Conservation (phyloP, 1,140 invertebrate species). For the Drosophila ambigua region DNA sequence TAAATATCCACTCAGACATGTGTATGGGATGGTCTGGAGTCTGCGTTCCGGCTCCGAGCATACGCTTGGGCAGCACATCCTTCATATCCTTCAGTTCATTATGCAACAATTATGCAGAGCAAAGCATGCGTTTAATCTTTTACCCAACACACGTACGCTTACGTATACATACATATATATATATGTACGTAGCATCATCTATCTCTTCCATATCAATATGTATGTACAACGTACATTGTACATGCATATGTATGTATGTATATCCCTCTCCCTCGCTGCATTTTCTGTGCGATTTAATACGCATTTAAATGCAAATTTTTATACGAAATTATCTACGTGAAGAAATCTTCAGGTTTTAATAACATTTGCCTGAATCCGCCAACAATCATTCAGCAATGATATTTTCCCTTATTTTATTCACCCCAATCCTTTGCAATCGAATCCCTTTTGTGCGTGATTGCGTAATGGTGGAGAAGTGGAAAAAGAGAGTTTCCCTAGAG, state of each 20-base stretch:
- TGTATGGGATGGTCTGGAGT: slow-evolving; percentile 28
- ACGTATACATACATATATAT: slow-evolving; percentile 2
- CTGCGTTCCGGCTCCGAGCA: slow-evolving; percentile 21
- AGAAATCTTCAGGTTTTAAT: slow-evolving; percentile 79
- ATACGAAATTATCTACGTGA: slow-evolving; percentile 77
- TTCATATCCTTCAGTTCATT: slow-evolving; percentile 82
- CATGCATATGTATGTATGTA: too few relatives aligned
- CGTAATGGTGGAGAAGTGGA: slow-evolving; percentile 9
- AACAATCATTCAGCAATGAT: slow-evolving; percentile 34
- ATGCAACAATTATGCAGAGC: slow-evolving; percentile 81
- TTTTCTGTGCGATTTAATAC: slow-evolving; percentile 79
- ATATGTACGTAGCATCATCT: slow-evolving; percentile 15
- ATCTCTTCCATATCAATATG: neutral
- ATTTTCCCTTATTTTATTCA: slow-evolving; percentile 12
- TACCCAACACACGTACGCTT: slow-evolving; percentile 55
- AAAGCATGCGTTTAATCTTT: slow-evolving; percentile 82
- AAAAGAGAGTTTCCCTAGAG: neutral
- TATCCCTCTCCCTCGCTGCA: slow-evolving; percentile 23
- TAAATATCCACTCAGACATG: slow-evolving; percentile 68
- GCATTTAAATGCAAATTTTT: slow-evolving; percentile 79
- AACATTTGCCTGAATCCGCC: slow-evolving; percentile 54
- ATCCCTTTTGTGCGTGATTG: neutral
- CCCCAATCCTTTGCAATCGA: neutral
- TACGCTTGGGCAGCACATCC: slow-evolving; percentile 56
- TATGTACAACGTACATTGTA: neutral